Conservation (phyloP, 2,797 vertebrate species). For the Myripristis murdjan region DNA sequence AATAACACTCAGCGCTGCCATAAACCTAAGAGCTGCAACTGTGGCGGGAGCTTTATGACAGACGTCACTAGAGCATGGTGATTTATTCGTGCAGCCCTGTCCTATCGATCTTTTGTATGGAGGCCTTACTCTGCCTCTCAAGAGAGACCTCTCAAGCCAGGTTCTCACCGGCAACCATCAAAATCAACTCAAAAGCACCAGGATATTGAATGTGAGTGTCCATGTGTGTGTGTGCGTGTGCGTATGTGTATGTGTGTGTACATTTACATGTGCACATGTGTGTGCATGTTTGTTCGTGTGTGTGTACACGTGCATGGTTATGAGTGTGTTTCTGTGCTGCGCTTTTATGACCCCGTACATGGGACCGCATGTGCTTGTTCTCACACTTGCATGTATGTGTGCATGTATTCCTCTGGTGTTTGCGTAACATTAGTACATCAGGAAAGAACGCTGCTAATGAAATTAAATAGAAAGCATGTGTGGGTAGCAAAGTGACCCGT, state of each 20-base stretch:
- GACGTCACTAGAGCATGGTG: conserved; percentile 81
- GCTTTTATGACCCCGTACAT: conserved; percentile 65
- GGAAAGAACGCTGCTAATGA: conserved; percentile 80
- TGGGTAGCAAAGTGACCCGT: conserved; percentile 82
- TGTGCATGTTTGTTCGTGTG: conserved; percentile 18
- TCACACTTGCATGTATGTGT: conserved; percentile 6
- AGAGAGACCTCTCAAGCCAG: conserved; percentile 75
- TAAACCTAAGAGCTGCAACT: conserved; percentile 85
- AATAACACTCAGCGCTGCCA: conserved; percentile 86
- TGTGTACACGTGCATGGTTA: conserved; percentile 21
- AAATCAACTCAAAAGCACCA: conserved; percentile 69
- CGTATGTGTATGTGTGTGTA: too few species aligned
- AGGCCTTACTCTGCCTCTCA: conserved; percentile 79
- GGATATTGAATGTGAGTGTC: conserved; percentile 46
- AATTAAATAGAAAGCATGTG: conserved; percentile 87
- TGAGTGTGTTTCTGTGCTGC: conserved; percentile 19
- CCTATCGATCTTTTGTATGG: conserved; percentile 83
- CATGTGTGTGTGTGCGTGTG: conserved; percentile 25
- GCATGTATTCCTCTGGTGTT: conserved; percentile 68
- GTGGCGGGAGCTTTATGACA: conserved; percentile 84
- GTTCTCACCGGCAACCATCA: conserved; percentile 73
- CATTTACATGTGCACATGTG: conserved; percentile 16
- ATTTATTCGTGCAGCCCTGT: conserved; percentile 85
- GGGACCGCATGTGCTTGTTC: conserved; percentile 52
- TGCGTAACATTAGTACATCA: conserved; percentile 78